Conservation (phyloP, 2,888 invertebrate genomes). For the Adelphocoris suturalis region DNA sequence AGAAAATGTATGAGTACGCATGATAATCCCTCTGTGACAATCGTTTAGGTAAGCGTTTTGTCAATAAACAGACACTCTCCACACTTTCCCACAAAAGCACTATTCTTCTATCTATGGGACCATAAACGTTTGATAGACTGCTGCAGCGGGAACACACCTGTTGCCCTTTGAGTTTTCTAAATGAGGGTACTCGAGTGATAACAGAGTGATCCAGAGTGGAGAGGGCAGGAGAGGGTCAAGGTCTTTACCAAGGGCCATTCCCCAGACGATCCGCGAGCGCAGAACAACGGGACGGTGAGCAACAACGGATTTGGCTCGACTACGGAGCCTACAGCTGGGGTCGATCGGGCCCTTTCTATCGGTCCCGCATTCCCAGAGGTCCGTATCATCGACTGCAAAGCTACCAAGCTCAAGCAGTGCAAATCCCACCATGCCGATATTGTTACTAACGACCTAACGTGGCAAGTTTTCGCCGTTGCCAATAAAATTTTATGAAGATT, state of each 20-base stretch:
- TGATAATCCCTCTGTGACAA: too few species aligned
- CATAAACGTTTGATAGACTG: too few species aligned
- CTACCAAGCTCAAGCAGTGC: too few species aligned
- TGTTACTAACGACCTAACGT: too few species aligned
- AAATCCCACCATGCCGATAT: too few species aligned
- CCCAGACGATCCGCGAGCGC: background rate
- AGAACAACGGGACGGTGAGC: background rate
- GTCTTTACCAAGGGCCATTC: background rate
- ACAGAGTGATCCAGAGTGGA: background rate
- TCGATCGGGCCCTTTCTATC: background rate
- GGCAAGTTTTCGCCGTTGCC: too few species aligned
- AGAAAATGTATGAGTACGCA: too few species aligned
- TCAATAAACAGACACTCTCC: too few species aligned
- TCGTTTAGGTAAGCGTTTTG: too few species aligned
- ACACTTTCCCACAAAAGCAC: too few species aligned
- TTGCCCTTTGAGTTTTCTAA: background rate
- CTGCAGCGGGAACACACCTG: background rate
- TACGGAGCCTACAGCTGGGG: background rate
- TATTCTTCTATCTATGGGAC: too few species aligned
- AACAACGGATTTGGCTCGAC: conserved; percentile 12
- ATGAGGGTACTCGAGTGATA: background rate
- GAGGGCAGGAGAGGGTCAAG: background rate
- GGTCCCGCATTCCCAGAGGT: background rate
- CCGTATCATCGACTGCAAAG: background rate
- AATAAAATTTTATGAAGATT: too few species aligned